These are phyloP conservation scores for Phytoseiulus persimilis DNA, from an alignment of 2,888 invertebrate genomes.

Conservation along the genomic window DNA sequence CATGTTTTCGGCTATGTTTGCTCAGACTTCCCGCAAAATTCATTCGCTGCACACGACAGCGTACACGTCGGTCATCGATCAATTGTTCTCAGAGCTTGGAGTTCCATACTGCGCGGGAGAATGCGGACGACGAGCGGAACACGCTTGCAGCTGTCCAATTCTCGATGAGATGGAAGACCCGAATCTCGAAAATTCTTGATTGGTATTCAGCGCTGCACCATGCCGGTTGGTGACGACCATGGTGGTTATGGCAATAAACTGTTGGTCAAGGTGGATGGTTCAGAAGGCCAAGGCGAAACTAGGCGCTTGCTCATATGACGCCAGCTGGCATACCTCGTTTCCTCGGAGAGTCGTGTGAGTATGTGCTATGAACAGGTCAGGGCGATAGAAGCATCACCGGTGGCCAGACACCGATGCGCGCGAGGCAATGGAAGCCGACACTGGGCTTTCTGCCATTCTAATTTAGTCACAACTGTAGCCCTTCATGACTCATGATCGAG, in stretches of 20 bases:
- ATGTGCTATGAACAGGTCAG: neutral
- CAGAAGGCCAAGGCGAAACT: neutral
- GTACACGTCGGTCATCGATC: no score
- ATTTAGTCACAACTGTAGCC: neutral
- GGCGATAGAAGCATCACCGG: neutral
- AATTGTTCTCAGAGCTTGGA: no score
- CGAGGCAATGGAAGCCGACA: neutral
- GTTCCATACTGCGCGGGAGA: no score
- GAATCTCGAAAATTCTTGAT: neutral
- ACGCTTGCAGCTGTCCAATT: no score
- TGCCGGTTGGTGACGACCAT: no score
- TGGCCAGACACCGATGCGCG: neutral
- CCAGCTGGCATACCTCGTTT: neutral
- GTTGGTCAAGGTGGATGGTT: neutral
- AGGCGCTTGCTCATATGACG: neutral
- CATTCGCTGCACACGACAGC: no score
- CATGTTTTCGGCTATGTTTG: no score
- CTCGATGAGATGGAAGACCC: neutral
- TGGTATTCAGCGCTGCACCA: neutral
- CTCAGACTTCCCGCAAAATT: no score
- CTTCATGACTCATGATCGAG: neutral
- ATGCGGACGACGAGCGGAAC: no score
- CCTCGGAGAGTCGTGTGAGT: neutral
- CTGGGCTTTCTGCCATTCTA: neutral
- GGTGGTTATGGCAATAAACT: neutral